Evolutionary conservation across 2,113 vertebrate species (phyloP).

Genomic region (Phaetusa simplex): DNA sequence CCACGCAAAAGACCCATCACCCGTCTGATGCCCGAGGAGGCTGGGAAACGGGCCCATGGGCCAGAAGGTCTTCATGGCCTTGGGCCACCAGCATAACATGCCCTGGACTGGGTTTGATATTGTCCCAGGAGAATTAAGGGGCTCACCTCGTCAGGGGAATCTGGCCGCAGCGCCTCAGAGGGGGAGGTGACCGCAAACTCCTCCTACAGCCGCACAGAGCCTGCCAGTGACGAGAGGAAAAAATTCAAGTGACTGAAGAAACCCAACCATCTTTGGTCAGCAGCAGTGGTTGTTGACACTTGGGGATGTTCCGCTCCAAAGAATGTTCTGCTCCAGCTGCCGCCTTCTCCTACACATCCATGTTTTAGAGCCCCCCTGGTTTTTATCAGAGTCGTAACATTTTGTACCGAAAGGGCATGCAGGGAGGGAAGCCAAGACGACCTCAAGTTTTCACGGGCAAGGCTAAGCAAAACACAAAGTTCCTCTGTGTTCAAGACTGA

Average conservation of each 20-base stretch:
- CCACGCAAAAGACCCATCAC: neutral
- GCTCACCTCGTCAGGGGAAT: neutral
- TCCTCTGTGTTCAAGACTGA: neutral
- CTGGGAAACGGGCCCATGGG: neutral
- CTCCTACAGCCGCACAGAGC: slow-evolving; percentile 21
- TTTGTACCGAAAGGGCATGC: neutral
- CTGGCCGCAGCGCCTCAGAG: neutral
- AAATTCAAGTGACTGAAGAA: neutral
- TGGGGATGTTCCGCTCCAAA: slow-evolving; percentile 6
- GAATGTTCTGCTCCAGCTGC: neutral
- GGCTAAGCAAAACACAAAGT: neutral
- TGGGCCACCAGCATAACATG: neutral
- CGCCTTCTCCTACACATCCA: neutral
- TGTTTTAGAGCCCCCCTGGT: neutral
- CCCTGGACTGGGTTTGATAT: neutral
- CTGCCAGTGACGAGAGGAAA: slow-evolving; percentile 2
- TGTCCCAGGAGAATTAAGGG: neutral
- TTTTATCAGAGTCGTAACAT: neutral
- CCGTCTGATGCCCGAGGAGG: neutral
- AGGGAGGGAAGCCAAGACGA: neutral
- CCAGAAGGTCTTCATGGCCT: neutral
- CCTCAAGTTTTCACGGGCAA: neutral
- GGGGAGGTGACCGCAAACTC: slow-evolving; percentile 1
- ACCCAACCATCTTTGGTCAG: slow-evolving; percentile 65
- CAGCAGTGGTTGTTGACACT: neutral